Conservation (phyloP, 2,113 vertebrate genomes). For the Thymallus thymallus region DNA sequence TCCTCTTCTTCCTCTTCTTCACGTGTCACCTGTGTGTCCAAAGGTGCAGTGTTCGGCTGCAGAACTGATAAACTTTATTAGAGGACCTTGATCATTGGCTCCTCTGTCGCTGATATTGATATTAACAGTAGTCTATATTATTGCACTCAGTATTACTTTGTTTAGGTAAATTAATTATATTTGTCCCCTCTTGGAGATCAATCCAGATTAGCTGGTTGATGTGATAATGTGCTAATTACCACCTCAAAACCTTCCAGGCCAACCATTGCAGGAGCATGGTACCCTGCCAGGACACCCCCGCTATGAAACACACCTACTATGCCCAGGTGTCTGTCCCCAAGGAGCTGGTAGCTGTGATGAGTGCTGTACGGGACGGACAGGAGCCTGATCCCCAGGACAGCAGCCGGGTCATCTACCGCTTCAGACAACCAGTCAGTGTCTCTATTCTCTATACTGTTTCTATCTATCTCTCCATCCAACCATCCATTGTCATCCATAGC, state of each 20-base stretch:
- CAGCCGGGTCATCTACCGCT: slow-evolving; percentile 78
- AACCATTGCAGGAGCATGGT: slow-evolving; percentile 92
- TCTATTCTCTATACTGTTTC: not conserved
- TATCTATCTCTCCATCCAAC: not conserved
- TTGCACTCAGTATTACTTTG: not conserved
- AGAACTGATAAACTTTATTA: not conserved
- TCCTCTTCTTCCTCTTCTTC: not conserved
- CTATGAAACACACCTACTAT: slow-evolving; percentile 91
- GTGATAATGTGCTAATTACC: not conserved
- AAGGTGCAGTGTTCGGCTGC: not conserved
- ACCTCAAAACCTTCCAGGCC: slow-evolving; percentile 71
- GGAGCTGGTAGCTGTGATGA: slow-evolving; percentile 93
- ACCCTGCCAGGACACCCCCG: slow-evolving; percentile 93
- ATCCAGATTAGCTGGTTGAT: not conserved
- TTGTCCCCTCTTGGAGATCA: not conserved
- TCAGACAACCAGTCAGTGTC: slow-evolving; percentile 83
- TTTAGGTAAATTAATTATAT: not conserved
- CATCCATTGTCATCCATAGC: not conserved
- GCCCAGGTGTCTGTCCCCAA: slow-evolving; percentile 93
- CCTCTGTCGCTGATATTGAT: not conserved
- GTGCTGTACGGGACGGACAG: slow-evolving; percentile 85
- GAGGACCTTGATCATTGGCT: not conserved
- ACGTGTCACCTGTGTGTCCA: not conserved
- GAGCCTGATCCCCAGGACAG: slow-evolving; percentile 80
- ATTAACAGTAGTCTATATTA: not conserved